Evolutionary conservation across 2,888 invertebrate species (phyloP).

Genomic region (Phortica magna): DNA sequence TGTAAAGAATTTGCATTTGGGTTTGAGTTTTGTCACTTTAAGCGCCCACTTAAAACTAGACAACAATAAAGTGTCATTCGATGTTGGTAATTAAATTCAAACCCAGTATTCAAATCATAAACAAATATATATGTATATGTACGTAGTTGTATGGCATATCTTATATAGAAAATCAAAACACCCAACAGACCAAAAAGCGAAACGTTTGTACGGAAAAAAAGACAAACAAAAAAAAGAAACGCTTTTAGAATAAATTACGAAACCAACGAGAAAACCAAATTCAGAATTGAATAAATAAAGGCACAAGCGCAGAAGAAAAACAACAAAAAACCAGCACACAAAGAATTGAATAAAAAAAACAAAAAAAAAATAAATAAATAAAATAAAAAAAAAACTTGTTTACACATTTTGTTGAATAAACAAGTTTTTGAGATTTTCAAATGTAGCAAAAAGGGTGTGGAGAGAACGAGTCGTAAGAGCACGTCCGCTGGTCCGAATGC

Average conservation of each 20-base stretch:
- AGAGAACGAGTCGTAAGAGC: neutral
- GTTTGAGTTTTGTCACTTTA: neutral
- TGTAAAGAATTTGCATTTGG: neutral
- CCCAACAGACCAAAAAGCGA: conserved; percentile 7
- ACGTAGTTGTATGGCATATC: conserved; percentile 34
- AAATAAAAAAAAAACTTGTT: conserved; percentile 59
- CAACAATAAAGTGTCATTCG: neutral
- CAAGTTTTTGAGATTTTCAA: conserved; percentile 72
- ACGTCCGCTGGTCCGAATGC: no score
- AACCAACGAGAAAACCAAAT: conserved; percentile 50
- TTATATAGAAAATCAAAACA: conserved; percentile 27
- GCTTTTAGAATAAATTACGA: conserved; percentile 73
- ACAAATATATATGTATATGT: conserved; percentile 28
- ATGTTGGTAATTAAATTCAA: conserved; percentile 50
- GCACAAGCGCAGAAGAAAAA: conserved; percentile 45
- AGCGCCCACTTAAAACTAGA: neutral
- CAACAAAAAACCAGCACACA: conserved; percentile 23
- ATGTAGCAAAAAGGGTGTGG: conserved; percentile 47
- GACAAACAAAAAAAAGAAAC: conserved; percentile 63
- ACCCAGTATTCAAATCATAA: conserved; percentile 52
- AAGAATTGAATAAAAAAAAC: conserved; percentile 32
- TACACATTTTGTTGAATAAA: conserved; percentile 67
- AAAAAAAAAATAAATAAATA: neutral
- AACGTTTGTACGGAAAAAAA: conserved; percentile 19
- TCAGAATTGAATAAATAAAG: conserved; percentile 49